Evolutionary conservation across 2,113 vertebrate genomes (phyloP).

Genomic region (Terrapene triunguis): DNA sequence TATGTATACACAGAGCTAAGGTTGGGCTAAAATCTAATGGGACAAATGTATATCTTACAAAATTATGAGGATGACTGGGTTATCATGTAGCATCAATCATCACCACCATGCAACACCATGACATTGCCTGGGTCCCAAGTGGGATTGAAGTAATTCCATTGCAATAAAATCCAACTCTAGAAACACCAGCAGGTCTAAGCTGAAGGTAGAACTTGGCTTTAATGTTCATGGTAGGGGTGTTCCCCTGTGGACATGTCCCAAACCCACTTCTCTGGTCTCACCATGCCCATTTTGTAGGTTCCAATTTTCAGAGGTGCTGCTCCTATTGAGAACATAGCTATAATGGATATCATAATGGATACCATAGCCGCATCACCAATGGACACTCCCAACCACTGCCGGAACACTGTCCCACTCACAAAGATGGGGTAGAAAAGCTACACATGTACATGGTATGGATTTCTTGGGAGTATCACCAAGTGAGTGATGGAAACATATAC

Average conservation of each 20-base stretch:
- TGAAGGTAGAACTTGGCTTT: not conserved
- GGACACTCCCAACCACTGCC: not conserved
- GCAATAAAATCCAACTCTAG: not conserved
- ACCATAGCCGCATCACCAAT: not conserved
- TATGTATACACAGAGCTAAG: not conserved
- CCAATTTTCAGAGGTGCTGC: accelerated
- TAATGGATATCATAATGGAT: not conserved
- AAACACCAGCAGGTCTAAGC: not conserved
- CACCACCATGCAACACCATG: not conserved
- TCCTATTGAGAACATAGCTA: not conserved
- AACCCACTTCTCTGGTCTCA: not conserved
- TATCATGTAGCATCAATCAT: not conserved
- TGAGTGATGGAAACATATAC: not conserved
- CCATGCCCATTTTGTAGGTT: not conserved
- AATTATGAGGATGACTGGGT: not conserved
- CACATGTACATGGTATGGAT: not conserved
- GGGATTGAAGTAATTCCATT: not conserved
- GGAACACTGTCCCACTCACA: not conserved
- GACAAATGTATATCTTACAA: not conserved
- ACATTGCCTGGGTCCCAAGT: not conserved
- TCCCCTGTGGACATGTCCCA: not conserved
- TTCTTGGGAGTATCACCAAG: not conserved
- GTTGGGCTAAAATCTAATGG: not conserved
- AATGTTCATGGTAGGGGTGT: not conserved
- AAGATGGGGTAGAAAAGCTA: not conserved